Base-by-base conservation (phyloP, 2,797 vertebrate genomes). In the Danio kyathit region DNA sequence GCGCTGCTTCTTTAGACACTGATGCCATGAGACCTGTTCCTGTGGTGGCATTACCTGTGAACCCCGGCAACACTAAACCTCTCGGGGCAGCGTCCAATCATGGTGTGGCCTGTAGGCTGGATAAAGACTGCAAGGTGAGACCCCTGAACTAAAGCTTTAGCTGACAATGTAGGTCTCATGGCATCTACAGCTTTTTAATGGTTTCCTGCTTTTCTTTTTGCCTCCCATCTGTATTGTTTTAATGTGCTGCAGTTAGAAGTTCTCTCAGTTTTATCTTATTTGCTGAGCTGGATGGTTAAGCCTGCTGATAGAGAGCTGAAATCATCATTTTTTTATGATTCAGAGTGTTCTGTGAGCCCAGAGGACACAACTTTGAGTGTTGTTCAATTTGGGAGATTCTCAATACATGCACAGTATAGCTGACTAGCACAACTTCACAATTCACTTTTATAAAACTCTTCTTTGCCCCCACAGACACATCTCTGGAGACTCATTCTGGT, bases 51-150 rank as follows among this genome's bases (percentile, higher is more conserved):
- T 81, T 86, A 65, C 79, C 95, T 12, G 91, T 91, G n/a, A 88
- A 89, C 82, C 83, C 93, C 0, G 94, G 87, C 0, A 95, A 85
- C 90, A 82, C 51, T 79, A 85, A 89, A 74, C 65, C 90, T 81
- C 90, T 93, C 7, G 93, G 84, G 44, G 96, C 88, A 41, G 88
- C 90, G 13, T 88, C 90, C 73, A 95, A 91, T 84, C 87, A 84
- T 40, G 86, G 90, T 80, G 88, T 93, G 57, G 85, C 91, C 70
- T 90, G 88, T 91, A 95, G 96, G 88, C 90, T 94, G 87, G 98
- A 99, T 81, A 98, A 97, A 88, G 97, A 98, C 44, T 86, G 89
- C 83, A 99, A 97, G 96, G 97, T 99, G 81, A 29, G 16, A 64
- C 16, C 29, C 16, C 10, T 41, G 21, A 64, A 13, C 54, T 41